Base-by-base conservation (phyloP, 2,113 vertebrate species). In the Nerophis ophidion region DNA sequence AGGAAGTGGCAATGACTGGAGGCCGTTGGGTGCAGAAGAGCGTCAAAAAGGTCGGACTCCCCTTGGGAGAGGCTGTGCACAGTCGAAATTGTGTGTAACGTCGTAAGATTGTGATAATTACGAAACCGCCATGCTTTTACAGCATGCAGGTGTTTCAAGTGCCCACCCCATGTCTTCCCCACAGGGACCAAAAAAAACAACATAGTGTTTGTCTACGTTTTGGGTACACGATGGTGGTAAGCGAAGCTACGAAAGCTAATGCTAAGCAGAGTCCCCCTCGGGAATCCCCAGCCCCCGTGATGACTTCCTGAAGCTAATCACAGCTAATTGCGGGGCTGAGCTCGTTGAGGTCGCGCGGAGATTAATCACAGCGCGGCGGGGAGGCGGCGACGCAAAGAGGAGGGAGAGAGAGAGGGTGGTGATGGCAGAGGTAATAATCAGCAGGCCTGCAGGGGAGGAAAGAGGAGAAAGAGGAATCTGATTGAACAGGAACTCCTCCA, bases 401-500 rank as follows among this genome's bases (percentile, higher is more conserved):
- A 48, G 12, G n/a, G 9, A 11, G 33, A 46, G 9, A 60, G 52
- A 12, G 51, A 53, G 15, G 51, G n/a, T n/a, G 59, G 72, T 55
- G 68, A 58, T 52, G 57, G 65, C 34, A 48, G 54, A 56, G 16
- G 63, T 71, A 78, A 79, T 77, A 67, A 80, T n/a, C 16, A 3
- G 47, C 15, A 2, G 50, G 46, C 65, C 76, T 58, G 70, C 56
- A 57, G 79, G 77, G 58, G 62, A 72, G 36, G 73, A 65, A 72
- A 70, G 76, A 70, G 48, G 72, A 77, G 70, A 76, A 65, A 68
- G 64, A 73, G 75, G 49, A 35, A 81, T 72, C 72, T 81, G 78
- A 84, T 86, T 84, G 78, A 77, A 79, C 76, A 84, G 84, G 84
- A 86, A 84, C 68, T 75, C 52, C 70, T 75, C 78, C 74, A 81